Evolutionary conservation across 1,140 invertebrate genomes (phyloP).

Genomic region (Augochlora pura): DNA sequence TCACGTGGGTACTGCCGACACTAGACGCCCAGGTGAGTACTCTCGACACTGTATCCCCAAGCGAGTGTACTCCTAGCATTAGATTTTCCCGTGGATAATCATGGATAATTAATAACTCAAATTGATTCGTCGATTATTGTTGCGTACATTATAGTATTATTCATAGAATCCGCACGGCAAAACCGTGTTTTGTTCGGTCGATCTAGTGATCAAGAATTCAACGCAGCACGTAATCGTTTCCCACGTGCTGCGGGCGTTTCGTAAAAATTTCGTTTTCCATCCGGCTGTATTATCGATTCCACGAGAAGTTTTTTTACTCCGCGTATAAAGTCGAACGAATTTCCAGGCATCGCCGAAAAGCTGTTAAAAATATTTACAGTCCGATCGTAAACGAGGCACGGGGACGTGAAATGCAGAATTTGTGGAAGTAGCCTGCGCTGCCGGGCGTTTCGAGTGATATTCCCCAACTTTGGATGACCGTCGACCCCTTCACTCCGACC

Average conservation of each 20-base stretch:
- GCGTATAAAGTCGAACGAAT: not conserved
- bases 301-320: not conserved
- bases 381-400: not conserved
- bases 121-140: too few relatives aligned
- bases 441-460: too few relatives aligned
- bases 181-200: not conserved
- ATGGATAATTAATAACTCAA: too few relatives aligned
- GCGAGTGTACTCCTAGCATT: too few relatives aligned
- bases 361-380: constrained; percentile 25
- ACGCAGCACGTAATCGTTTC: not conserved
- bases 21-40: too few relatives aligned
- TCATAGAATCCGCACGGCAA: too few relatives aligned
- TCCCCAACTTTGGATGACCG: not conserved
- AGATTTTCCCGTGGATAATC: too few relatives aligned
- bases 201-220: not conserved
- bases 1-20: too few relatives aligned
- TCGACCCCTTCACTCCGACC: not conserved
- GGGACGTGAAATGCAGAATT: not conserved
- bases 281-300: not conserved
- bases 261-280: not conserved
- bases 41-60: too few relatives aligned
- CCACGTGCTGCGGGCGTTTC: not conserved
- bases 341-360: not conserved
- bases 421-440: too few relatives aligned
- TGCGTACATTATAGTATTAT: too few relatives aligned